A percentile compares a stretch with the other conserved stretches of the same genome.
Evolutionary conservation across 2,888 invertebrate genomes (phyloP).

Genomic region (Crematogaster levior): DNA sequence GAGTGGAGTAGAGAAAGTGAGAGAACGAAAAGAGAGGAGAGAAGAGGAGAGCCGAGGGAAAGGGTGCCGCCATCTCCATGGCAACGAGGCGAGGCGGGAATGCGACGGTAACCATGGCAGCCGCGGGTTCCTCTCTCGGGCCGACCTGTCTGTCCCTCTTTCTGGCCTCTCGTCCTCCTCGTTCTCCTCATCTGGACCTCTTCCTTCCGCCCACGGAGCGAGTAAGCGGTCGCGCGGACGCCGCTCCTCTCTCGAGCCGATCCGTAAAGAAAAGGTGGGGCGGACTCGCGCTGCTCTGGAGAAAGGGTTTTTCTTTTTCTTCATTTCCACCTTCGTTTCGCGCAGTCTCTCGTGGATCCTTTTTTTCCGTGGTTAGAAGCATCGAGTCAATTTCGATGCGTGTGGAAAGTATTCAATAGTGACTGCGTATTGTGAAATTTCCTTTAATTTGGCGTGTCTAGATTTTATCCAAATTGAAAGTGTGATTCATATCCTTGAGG

Average conservation of each 20-base stretch:
- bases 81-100: slow-evolving; percentile 86
- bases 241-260: slow-evolving; percentile 58
- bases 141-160: slow-evolving; percentile 83
- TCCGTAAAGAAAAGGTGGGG: slow-evolving; percentile 68
- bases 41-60: slow-evolving; percentile 67
- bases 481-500: neutral
- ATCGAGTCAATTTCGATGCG: slow-evolving; percentile 53
- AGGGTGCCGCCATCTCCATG: slow-evolving; percentile 86
- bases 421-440: neutral
- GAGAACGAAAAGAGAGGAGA: slow-evolving; percentile 62
- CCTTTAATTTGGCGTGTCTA: neutral
- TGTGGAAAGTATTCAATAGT: slow-evolving; percentile 19
- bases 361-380: slow-evolving; percentile 57
- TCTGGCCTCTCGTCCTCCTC: slow-evolving; percentile 77
- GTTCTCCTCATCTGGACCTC: slow-evolving; percentile 77
- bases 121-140: slow-evolving; percentile 82
- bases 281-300: slow-evolving; percentile 61
- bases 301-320: slow-evolving; percentile 56
- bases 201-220: slow-evolving; percentile 83
- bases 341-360: slow-evolving; percentile 34
- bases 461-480: neutral
- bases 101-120: slow-evolving; percentile 86
- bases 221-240: slow-evolving; percentile 59
- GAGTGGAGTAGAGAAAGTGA: slow-evolving; percentile 58
- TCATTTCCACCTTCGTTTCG: slow-evolving; percentile 37